These are phyloP conservation scores for Hepsetus odoe DNA, from an alignment of 2,113 vertebrate species.

Conservation along the genomic window DNA sequence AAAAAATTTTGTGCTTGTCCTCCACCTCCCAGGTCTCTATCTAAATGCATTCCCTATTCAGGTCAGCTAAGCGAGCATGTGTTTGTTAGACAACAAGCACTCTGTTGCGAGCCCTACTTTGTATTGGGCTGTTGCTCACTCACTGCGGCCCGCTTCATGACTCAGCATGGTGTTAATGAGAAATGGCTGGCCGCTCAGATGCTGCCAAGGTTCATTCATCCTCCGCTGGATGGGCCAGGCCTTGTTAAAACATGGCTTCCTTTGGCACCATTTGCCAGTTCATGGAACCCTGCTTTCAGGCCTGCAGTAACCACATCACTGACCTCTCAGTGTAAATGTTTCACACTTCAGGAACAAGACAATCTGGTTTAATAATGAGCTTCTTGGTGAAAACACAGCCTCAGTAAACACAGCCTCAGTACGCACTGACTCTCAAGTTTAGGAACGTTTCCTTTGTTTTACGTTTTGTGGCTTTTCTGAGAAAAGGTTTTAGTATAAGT, in stretches of 20 bases:
- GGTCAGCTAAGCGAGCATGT: conserved; percentile 46
- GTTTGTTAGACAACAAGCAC: conserved; percentile 63
- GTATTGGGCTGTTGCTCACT: conserved; percentile 20
- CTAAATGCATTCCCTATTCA: conserved; percentile 44
- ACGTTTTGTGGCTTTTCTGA: no score
- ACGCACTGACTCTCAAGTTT: no score
- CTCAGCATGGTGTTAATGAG: conserved; percentile 57
- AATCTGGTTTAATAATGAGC: not conserved
- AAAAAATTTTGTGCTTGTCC: not conserved
- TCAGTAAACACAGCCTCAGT: no score
- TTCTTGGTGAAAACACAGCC: no score
- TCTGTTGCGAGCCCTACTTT: conserved; percentile 58
- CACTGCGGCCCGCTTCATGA: conserved; percentile 30
- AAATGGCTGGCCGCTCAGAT: conserved; percentile 44
- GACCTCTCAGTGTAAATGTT: conserved; percentile 23
- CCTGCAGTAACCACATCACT: conserved; percentile 25
- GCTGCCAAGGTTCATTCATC: conserved; percentile 52
- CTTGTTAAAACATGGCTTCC: conserved; percentile 41
- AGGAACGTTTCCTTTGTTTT: no score
- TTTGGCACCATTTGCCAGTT: conserved; percentile 30
- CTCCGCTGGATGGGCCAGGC: conserved; percentile 36
- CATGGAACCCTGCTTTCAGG: conserved; percentile 17
- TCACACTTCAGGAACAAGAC: conserved; percentile 27
- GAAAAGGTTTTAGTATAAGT: no score
- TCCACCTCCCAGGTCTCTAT: conserved; percentile 25